Base-by-base conservation (phyloP, 2,113 vertebrate species). In the Corythoichthys intestinalis region DNA sequence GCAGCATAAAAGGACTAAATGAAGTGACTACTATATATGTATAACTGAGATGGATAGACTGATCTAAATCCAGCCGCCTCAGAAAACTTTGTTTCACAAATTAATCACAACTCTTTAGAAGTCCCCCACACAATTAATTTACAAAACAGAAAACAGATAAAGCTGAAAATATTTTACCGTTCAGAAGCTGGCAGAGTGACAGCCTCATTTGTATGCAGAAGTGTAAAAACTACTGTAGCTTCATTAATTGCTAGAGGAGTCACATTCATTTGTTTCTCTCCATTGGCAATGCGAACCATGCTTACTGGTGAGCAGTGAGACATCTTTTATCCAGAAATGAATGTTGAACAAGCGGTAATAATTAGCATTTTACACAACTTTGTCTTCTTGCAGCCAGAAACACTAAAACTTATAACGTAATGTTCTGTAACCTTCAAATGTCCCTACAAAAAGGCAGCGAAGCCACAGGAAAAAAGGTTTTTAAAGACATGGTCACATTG, bases 111-210 rank as follows among this genome's bases (percentile, higher is more conserved):
- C 48, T 49, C 13, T 49, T 14, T 48, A 11, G 47, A 49, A 53
- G 17, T 53, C 17, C 17, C 20, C 50, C 20, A 11, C 53, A 80
- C 72, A 72, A 46, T 39, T 56, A 68, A 81, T 80, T 82, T 63
- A 68, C 5, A 20, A 74, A 67, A 70, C 71, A 46, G 54, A 0
- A 64, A 71, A 73, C 70, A 70, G 74, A 81, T 79, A 81, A 28
- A 28, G 41, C 41, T 41, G 7, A 7, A 44, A 5, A 44, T 8
- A 44, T 44, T 44, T 4, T 44, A 44, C 41, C 41, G 70, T 85
- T 82, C 71, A 87, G 84, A 86, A 72, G 39, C 65, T 69, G 73
- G 72, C 78, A 59, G 44, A 69, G 72, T 58, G 71, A 72, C 61
- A 35, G 57, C 34, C 62, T 84, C 73, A 84, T 83, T 62, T 77